Evolutionary conservation across 2,113 vertebrate species (phyloP), one percentile per base, ranked within the genome.

Genomic region (Hippoglossus stenolepis): DNA sequence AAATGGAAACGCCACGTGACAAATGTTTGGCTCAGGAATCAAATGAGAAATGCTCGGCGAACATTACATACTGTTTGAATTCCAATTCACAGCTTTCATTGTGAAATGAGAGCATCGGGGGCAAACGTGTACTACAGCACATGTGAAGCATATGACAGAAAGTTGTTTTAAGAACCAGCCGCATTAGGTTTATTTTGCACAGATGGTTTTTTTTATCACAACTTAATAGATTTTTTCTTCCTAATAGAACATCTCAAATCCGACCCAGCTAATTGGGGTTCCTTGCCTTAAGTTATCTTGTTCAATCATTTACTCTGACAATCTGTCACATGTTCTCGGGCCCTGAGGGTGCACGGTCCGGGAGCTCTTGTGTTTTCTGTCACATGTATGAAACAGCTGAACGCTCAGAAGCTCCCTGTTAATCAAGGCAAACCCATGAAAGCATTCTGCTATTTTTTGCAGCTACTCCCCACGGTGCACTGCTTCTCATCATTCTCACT

Each of bases 291-390:
- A 88, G 86, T 75, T 75, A 83, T 83, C 59, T 78, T 76, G 62
- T 79, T 91, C 28, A 92, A 91, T 89, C 84, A 92, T 93, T 91
- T 73, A 91, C 75, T 77, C 70, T 73, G 64, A 83, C 90, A 92
- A 88, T 92, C 91, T 91, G 92, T 86, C 87, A 75, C 66, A 62
- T 85, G 81, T 66, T 70, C 75, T 43, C 3, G 54, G 75, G 59
- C 86, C 89, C 87, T 21, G 43, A 73, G 78, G 90, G 90, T 13
- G 64, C 73, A 28, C 54, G 23, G 74, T 73, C 65, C 76, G 81
- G 67, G 54, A 47, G 66, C 74, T 74, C 60, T 76, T 68, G 77
- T 77, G 43, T 85, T 82, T 77, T 58, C 82, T 82, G 87, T 86
- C 87, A 84, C 82, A 83, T 85, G 57, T 74, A 84, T 61, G 75